Evolutionary conservation across 2,888 invertebrate species (phyloP), one percentile per base, ranked within the genome.

Genomic region (Sipha maydis): DNA sequence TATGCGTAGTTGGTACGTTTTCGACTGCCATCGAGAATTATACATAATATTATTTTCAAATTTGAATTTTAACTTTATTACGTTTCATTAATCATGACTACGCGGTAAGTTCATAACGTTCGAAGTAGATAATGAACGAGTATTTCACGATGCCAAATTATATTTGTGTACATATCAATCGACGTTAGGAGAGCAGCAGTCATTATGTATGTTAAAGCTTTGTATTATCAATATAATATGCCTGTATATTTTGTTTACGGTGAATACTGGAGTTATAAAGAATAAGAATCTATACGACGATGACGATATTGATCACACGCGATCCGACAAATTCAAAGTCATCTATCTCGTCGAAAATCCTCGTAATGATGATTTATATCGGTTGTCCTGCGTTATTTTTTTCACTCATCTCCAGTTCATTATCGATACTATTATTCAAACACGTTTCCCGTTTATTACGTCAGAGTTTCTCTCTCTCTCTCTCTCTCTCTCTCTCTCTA

Each of bases 361-460:
- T 48, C 28, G 48, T 77, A 77, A 77, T 77, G 77, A 77, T 77
- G 77, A 77, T 77, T 77, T 28, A 77, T n/a, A n/a, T 77, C 48
- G 77, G 28, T 77, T 28, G 48, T 1, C 11, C 48, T 77, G 77
- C 17, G 17, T n/a, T 77, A 17, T 61, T 61, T 41, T 48, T 77
- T 48, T 77, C 4, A 5, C 38, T 48, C 14, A 28, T 77, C 28
- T 28, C 19, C 1, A 48, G 19, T 77, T 77, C 48, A 77, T 78
- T 78, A 78, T 54, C 31, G 54, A 77, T 48, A 48, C 48, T 78
- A 78, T 31, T 78, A 78, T 78, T 78, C 78, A 54, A 78, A 78
- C 28, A 8, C 48, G 28, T 48, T 28, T 48, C 48, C 28, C 28
- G 48, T 77, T 77, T 77, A 77, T 77, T 41, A 77, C 9, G n/a